phyloP scores from a whole-genome alignment of 2,888 invertebrate genomes.

The Colletes collaris region DNA sequence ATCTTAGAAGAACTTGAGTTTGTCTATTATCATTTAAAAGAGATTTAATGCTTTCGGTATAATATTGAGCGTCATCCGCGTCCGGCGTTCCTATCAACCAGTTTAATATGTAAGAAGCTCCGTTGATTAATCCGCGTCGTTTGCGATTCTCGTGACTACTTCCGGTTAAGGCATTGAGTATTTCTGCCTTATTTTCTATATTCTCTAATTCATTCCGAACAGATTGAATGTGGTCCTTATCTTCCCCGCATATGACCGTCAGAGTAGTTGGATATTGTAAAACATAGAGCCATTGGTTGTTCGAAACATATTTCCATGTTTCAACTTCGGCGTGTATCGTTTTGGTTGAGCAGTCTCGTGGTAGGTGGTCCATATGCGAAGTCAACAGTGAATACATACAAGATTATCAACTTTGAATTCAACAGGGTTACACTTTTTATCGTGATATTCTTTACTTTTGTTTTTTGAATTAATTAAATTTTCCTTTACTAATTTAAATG shows the following conservation, averaged over 20 bases:
- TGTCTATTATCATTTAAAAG: neutral
- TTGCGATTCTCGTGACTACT: neutral
- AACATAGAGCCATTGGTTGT: neutral
- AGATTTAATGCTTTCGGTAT: neutral
- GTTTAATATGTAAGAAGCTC: conserved; percentile 13
- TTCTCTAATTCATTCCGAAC: conserved; percentile 11
- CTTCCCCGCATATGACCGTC: neutral
- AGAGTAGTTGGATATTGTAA: neutral
- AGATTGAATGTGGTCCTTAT: neutral
- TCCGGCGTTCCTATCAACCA: neutral
- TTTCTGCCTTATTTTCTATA: conserved; percentile 4
- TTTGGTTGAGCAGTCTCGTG: neutral
- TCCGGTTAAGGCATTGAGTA: neutral
- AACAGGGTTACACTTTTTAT: neutral
- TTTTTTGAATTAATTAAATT: neutral
- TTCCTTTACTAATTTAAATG: conserved; percentile 5
- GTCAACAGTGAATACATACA: neutral
- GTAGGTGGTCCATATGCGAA: neutral
- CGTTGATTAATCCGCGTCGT: conserved; percentile 21
- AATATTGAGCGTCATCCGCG: neutral
- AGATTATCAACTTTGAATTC: conserved; percentile 6
- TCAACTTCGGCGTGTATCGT: neutral
- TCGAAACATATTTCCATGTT: neutral
- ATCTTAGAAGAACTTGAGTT: conserved; percentile 5
- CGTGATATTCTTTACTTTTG: conserved; percentile 7